These are phyloP conservation scores for Fopius arisanus DNA, from an alignment of 1,140 invertebrate genomes.

Conservation along the genomic window DNA sequence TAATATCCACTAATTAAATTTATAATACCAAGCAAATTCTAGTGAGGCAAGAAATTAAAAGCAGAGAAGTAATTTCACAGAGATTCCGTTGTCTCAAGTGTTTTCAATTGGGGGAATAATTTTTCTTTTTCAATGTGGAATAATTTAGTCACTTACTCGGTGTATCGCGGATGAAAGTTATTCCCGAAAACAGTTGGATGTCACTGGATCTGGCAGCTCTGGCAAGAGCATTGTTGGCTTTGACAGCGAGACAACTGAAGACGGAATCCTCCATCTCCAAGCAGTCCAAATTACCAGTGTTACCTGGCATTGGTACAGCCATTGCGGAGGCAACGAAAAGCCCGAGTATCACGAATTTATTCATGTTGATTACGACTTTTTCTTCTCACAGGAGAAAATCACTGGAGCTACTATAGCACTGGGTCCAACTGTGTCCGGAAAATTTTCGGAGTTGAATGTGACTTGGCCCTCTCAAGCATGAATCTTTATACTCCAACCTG, in stretches of 20 bases:
- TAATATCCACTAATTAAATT: no score
- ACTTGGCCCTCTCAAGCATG: conserved; percentile 54
- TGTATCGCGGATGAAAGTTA: conserved; percentile 66
- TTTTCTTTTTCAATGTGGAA: no score
- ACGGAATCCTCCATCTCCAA: conserved; percentile 61
- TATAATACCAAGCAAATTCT: no score
- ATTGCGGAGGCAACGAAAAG: conserved; percentile 48
- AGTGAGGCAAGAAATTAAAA: no score
- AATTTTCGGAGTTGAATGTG: conserved; percentile 63
- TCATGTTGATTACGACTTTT: conserved; percentile 43
- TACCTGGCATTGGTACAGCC: conserved; percentile 47
- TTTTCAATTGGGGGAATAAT: no score
- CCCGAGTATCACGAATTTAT: conserved; percentile 50
- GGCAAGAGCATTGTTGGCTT: conserved; percentile 66
- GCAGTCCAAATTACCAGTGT: conserved; percentile 48
- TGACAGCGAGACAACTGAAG: conserved; percentile 68
- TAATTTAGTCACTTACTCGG: conserved; percentile 53
- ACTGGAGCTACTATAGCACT: background rate
- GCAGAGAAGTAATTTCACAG: no score
- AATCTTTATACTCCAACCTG: conserved; percentile 60
- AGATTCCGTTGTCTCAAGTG: no score
- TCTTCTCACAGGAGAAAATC: background rate
- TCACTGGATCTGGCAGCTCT: conserved; percentile 68
- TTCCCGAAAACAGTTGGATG: conserved; percentile 67
- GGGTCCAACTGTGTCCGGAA: conserved; percentile 43